Percentiles rank a stretch among this genome's conserved stretches.
Conservation (phyloP, 2,113 vertebrate species). For the Oncorhynchus masou region DNA sequence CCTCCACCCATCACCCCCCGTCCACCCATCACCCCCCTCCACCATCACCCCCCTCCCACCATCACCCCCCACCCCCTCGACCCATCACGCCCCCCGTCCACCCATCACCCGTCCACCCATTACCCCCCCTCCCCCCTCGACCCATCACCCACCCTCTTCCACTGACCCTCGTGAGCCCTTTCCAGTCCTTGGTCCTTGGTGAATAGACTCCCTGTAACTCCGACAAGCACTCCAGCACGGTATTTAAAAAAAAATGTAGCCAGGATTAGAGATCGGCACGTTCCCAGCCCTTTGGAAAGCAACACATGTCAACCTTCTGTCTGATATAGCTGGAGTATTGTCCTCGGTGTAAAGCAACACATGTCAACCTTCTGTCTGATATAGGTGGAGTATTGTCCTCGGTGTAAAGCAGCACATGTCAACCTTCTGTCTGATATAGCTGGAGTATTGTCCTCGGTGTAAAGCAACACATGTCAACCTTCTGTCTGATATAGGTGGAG, state of each 20-base stretch:
- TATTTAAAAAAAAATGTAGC: constrained; percentile 12
- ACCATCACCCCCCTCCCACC: neutral
- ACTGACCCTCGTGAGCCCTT: constrained; percentile 6
- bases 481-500: too few species aligned
- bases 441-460: too few species aligned
- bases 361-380: too few species aligned
- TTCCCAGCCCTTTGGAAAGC: constrained; percentile 15
- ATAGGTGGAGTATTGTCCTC: too few species aligned
- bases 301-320: constrained; percentile 6
- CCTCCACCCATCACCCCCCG: neutral
- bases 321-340: constrained; percentile 24
- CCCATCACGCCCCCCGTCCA: too few species aligned
- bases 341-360: too few species aligned
- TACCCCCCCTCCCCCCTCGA: too few species aligned
- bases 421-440: too few species aligned
- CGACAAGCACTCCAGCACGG: neutral
- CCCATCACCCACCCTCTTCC: neutral
- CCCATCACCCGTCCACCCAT: too few species aligned
- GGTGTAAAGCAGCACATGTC: too few species aligned
- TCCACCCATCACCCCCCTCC: too few species aligned
- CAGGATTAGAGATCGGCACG: constrained; percentile 27
- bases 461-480: too few species aligned
- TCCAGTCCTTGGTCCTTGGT: constrained; percentile 14
- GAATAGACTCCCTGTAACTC: constrained; percentile 9
- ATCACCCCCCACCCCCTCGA: neutral